Evolutionary conservation across 1,140 invertebrate genomes (phyloP), one percentile per base, ranked within the genome.

Genomic region (Dinothrombium tinctorium): DNA sequence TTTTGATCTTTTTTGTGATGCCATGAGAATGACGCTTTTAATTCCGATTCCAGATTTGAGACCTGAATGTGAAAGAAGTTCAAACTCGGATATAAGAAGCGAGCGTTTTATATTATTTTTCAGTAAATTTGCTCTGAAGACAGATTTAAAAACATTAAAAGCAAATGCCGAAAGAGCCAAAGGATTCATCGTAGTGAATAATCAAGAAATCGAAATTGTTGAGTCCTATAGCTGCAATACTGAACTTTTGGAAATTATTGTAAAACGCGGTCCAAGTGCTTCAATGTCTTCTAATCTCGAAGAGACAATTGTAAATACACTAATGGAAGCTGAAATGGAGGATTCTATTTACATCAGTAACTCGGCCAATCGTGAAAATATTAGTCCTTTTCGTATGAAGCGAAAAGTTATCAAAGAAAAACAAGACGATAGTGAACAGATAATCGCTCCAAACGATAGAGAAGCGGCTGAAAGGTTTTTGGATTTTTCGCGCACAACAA

Each of bases 371-470:
- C 11, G 31, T 8, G 9, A 20, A 40, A 19, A 4, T 12, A 9
- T 33, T 5, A 39, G 8, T 19, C 46, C 45, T 5, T 48, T 49
- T 38, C 39, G 41, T 32, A 28, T 37, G 7, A 44, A 42, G 17
- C 29, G 40, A 11, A 45, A 45, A 32, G 28, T 47, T 3, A 26
- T 41, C 29, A 28, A 28, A 23, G 21, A 26, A n/a, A 22, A 44
- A 20, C 20, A 39, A 31, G 9, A 33, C n/a, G 35, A 42, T 9
- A 33, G 32, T 20, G 48, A 47, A 19, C 28, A 46, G 12, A 40
- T 42, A 8, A 26, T 50, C 5, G 22, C 33, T 29, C 46, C 48
- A 5, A 47, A 47, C n/a, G 47, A 50, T 25, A 28, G 44, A 11
- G 24, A 43, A 12, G 32, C 39, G 12, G 26, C 40, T n/a, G 12